A percentile compares a stretch with the other conserved stretches of the same genome.
phyloP scores from a whole-genome alignment of 1,140 invertebrate genomes.

The Conus ventricosus region DNA sequence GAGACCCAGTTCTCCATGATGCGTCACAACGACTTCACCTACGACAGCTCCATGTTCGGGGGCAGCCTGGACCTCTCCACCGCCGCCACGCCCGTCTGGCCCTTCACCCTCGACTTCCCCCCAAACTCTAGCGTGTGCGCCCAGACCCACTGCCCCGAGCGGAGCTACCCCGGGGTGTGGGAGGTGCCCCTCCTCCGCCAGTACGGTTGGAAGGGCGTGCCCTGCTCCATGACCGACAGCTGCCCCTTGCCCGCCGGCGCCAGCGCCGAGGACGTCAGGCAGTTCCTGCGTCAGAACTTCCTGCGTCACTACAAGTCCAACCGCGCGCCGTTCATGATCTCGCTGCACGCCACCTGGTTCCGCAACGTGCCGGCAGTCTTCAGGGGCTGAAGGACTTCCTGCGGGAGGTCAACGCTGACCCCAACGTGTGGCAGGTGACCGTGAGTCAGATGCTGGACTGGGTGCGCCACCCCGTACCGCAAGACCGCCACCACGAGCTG shows the following conservation, averaged over 20 bases:
- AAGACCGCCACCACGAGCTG: background rate
- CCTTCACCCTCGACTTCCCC: conserved; percentile 64
- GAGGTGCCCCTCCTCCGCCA: conserved; percentile 58
- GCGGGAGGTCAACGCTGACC: background rate
- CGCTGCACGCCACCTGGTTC: conserved; percentile 61
- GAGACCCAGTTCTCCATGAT: conserved; percentile 59
- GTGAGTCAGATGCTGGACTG: conserved; percentile 32
- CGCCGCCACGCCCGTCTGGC: conserved; percentile 42
- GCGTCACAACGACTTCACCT: conserved; percentile 55
- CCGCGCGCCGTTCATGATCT: conserved; percentile 58
- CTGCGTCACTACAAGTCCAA: conserved; percentile 53
- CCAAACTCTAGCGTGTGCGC: conserved; percentile 55
- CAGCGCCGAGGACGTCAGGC: conserved; percentile 43
- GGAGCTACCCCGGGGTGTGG: conserved; percentile 51
- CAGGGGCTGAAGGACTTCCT: conserved; percentile 32
- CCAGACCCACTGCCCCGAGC: conserved; percentile 55
- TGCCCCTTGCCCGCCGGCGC: conserved; percentile 35
- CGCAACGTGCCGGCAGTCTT: background rate
- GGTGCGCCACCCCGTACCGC: conserved; percentile 27
- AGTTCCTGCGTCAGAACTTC: conserved; percentile 59
- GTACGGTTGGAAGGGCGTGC: conserved; percentile 25
- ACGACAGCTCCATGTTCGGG: conserved; percentile 61
- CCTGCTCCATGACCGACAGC: conserved; percentile 50
- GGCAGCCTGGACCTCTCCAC: conserved; percentile 34
- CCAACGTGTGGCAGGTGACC: conserved; percentile 37